phyloP scores from a whole-genome alignment of 2,797 vertebrate genomes.

The Neostethus bicornis region DNA sequence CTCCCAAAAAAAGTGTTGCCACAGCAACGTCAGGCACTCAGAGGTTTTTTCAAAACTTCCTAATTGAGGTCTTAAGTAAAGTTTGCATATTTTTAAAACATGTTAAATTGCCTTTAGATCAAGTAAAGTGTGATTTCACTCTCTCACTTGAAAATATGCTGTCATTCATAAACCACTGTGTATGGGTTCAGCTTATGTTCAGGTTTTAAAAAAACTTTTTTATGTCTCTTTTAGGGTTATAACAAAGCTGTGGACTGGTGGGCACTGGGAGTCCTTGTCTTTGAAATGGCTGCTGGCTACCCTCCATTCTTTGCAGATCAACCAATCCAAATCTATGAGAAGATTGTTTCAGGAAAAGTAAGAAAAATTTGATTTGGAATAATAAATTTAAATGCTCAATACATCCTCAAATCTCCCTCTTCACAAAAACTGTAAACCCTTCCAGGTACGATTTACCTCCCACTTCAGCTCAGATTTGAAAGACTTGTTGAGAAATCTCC shows the following conservation, averaged over 20 bases:
- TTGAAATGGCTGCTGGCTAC: constrained; percentile 99
- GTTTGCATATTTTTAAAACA: not conserved
- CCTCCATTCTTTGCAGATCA: constrained; percentile 99
- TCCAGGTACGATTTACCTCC: constrained; percentile 95
- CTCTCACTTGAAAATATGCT: not conserved
- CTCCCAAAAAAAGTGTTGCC: not conserved
- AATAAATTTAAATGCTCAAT: not conserved
- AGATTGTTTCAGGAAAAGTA: constrained; percentile 99
- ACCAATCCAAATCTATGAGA: constrained; percentile 99
- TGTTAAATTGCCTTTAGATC: not conserved
- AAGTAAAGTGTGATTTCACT: not conserved
- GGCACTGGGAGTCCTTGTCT: constrained; percentile 97
- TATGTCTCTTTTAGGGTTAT: constrained; percentile 86
- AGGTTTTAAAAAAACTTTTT: not conserved
- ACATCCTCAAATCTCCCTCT: not conserved
- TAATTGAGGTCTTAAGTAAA: not conserved
- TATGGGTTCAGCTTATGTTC: not conserved
- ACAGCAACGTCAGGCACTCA: not conserved
- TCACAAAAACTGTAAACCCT: not conserved
- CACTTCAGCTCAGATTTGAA: constrained; percentile 99
- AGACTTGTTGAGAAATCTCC: constrained; percentile 95
- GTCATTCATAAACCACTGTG: too few species aligned
- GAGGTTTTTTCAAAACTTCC: not conserved
- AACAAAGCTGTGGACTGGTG: constrained; percentile 99
- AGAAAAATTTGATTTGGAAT: constrained; percentile 16